Percentiles rank a stretch among this genome's conserved stretches.
These are phyloP conservation scores for Anarsia innoxiella DNA, from an alignment of 2,888 invertebrate species.

Conservation along the genomic window DNA sequence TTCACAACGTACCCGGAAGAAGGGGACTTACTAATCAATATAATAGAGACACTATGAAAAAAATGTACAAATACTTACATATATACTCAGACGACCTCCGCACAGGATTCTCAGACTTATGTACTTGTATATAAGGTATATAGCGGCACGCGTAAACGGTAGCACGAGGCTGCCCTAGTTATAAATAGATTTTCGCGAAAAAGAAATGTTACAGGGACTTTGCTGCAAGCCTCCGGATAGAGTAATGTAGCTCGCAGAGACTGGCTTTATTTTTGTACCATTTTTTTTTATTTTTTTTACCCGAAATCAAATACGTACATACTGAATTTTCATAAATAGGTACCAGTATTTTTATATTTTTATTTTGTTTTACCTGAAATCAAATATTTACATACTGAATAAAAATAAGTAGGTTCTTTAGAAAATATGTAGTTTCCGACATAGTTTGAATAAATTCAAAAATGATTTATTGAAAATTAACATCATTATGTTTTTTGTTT, in stretches of 20 bases:
- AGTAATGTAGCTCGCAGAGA: slow-evolving; percentile 36
- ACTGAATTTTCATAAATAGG: background rate
- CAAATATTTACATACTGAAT: too few relatives aligned
- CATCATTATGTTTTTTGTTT: too few relatives aligned
- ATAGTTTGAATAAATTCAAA: too few relatives aligned
- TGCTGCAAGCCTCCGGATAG: slow-evolving; percentile 67
- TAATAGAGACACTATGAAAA: slow-evolving; percentile 74
- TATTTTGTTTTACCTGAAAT: too few relatives aligned
- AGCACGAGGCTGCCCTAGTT: slow-evolving; percentile 66
- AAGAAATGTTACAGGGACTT: slow-evolving; percentile 75
- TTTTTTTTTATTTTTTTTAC: background rate
- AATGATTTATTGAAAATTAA: too few relatives aligned
- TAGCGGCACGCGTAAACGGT: slow-evolving; percentile 24
- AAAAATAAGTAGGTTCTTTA: too few relatives aligned
- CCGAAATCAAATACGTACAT: background rate
- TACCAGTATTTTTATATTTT: background rate
- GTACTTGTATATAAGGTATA: slow-evolving; percentile 27
- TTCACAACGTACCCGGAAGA: slow-evolving; percentile 46
- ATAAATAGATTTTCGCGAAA: slow-evolving; percentile 76
- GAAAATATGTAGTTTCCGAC: too few relatives aligned
- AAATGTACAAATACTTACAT: slow-evolving; percentile 62
- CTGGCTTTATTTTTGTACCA: background rate
- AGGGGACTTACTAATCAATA: slow-evolving; percentile 71
- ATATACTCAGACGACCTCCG: slow-evolving; percentile 31
- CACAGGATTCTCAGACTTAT: slow-evolving; percentile 27